These are phyloP conservation scores for Cataglyphis hispanica DNA, from an alignment of 1,140 invertebrate species.

Conservation along the genomic window DNA sequence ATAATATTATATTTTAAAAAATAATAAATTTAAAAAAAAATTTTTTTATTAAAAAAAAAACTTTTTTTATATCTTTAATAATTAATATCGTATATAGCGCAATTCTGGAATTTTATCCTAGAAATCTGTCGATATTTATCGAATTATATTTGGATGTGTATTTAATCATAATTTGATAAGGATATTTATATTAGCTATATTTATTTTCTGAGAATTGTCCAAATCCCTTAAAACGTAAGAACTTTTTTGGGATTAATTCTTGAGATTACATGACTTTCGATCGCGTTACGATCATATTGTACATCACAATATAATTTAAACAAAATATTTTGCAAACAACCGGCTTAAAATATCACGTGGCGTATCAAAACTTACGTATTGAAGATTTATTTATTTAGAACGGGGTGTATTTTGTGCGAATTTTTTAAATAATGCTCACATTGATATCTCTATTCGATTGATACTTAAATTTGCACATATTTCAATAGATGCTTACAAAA, in stretches of 20 bases:
- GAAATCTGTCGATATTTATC: neutral
- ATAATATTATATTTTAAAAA: too few relatives aligned
- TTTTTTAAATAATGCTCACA: slow-evolving; percentile 34
- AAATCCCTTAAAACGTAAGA: neutral
- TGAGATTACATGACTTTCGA: neutral
- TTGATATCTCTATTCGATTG: slow-evolving; percentile 49
- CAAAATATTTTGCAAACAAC: slow-evolving; percentile 37
- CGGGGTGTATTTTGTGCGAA: neutral
- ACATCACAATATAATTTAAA: neutral
- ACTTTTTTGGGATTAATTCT: neutral
- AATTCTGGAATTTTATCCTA: neutral
- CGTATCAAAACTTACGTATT: too few relatives aligned
- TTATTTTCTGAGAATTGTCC: neutral
- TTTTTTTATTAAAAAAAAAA: too few relatives aligned
- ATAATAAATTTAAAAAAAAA: too few relatives aligned
- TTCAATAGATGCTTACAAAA: neutral
- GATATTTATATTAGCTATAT: neutral
- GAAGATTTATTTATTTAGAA: slow-evolving; percentile 8
- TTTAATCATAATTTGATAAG: slow-evolving; percentile 21
- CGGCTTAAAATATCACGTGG: slow-evolving; percentile 40
- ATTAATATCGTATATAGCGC: neutral
- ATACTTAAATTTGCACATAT: slow-evolving; percentile 7
- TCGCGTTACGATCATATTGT: neutral
- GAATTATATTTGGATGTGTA: neutral
- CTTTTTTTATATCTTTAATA: too few relatives aligned